Evolutionary conservation across 1,140 invertebrate genomes (phyloP).

Genomic region (honey bee (Apis mellifera)): Amel_HAv3.1 CM009939.2:7329001-7329500

Average conservation of each 20-base stretch:
- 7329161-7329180: background rate
- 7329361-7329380: too few species aligned
- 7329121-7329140: conserved; percentile 37
- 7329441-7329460: too few species aligned
- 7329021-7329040: conserved; percentile 23
- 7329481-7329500: too few species aligned
- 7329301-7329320: conserved; percentile 19
- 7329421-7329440: too few species aligned
- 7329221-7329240: conserved; percentile 44
- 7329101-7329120: conserved; percentile 48
- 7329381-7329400: too few species aligned
- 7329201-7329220: conserved; percentile 48
- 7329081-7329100: conserved; percentile 44
- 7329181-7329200: background rate
- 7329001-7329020: conserved; percentile 8
- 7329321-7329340: background rate
- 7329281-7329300: background rate
- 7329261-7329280: conserved; percentile 11
- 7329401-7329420: too few species aligned
- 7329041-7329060: conserved; percentile 50
- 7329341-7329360: conserved; percentile 3
- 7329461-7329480: too few species aligned
- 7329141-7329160: background rate
- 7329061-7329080: conserved; percentile 1
- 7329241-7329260: conserved; percentile 38